Evolutionary conservation across 2,113 vertebrate genomes (phyloP), one percentile per base, ranked within the genome.

Genomic region (Cyprinodon brontotheroides): DNA sequence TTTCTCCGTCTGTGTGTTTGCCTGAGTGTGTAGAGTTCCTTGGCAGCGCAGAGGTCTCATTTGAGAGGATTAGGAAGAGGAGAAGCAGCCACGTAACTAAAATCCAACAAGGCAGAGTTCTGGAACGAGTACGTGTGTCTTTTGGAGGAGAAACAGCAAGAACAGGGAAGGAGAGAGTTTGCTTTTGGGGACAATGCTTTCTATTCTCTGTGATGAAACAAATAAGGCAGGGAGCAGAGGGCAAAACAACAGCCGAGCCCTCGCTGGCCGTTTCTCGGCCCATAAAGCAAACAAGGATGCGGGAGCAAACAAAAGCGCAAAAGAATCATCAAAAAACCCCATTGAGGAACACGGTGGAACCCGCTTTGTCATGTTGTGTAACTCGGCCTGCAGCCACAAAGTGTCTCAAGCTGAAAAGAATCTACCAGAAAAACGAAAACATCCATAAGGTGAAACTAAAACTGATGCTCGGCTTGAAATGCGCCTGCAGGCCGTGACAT

Each of bases 21-120:
- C 83, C 61, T 9, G 60, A 65, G 38, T n/a, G 63, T 67, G 78
- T 71, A 61, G 77, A 81, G 82, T 82, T 89, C 72, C 79, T 89
- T 88, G 86, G 87, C 86, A 88, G 83, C 81, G 81, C 83, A 72
- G 66, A 87, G 83, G 82, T 89, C 91, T 93, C 86, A 92, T 92
- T 91, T 81, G 72, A 91, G 78, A 80, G 89, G 93, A 93, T 93
- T 94, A 94, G 92, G 87, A 90, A 93, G 85, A 92, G 79, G 89
- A 93, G 92, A 93, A 91, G 80, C 77, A 78, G 79, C 84, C 91
- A 83, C 78, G 87, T 90, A 91, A 91, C 86, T 89, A 82, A 88
- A 90, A 92, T 90, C 92, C 83, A 75, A 65, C 67, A 48, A 66
- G 78, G 62, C 79, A 88, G 85, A 83, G 82, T 78, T 81, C 65